phyloP scores from a whole-genome alignment of 2,113 vertebrate genomes.

The Hypanus sabinus region DNA sequence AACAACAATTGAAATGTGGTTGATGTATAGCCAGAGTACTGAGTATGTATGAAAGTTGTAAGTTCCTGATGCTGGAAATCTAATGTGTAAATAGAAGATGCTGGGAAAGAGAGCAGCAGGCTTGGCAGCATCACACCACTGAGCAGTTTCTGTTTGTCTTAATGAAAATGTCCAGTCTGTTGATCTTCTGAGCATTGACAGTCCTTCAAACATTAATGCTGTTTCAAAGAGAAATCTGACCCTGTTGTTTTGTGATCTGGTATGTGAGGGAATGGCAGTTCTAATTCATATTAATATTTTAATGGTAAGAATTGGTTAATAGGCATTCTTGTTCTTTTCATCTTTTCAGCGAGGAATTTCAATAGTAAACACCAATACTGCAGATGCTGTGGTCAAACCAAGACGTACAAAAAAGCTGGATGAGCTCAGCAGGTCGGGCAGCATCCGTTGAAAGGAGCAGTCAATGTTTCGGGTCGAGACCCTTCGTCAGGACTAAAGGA shows the following conservation, averaged over 20 bases:
- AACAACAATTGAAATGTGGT: not conserved
- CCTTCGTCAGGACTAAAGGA: too few relatives aligned
- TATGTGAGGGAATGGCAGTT: not conserved
- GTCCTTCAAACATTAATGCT: not conserved
- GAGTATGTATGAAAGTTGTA: not conserved
- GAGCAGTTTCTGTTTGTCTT: not conserved
- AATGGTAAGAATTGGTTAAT: too few relatives aligned
- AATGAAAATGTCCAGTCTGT: not conserved
- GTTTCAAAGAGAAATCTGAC: not conserved
- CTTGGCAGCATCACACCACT: not conserved
- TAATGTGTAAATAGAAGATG: not conserved
- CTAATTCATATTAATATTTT: not conserved
- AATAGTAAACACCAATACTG: too few relatives aligned
- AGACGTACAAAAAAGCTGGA: too few relatives aligned
- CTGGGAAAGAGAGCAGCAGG: not conserved
- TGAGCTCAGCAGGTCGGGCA: too few relatives aligned
- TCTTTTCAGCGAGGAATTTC: too few relatives aligned
- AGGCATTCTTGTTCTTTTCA: too few relatives aligned
- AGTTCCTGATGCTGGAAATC: not conserved
- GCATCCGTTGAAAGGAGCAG: too few relatives aligned
- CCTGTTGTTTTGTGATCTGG: not conserved
- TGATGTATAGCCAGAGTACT: not conserved
- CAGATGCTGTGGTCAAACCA: too few relatives aligned
- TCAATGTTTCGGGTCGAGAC: too few relatives aligned
- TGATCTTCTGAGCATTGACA: not conserved